Base-by-base conservation (phyloP, 2,113 vertebrate genomes). In the Ailuropoda melanoleuca region DNA sequence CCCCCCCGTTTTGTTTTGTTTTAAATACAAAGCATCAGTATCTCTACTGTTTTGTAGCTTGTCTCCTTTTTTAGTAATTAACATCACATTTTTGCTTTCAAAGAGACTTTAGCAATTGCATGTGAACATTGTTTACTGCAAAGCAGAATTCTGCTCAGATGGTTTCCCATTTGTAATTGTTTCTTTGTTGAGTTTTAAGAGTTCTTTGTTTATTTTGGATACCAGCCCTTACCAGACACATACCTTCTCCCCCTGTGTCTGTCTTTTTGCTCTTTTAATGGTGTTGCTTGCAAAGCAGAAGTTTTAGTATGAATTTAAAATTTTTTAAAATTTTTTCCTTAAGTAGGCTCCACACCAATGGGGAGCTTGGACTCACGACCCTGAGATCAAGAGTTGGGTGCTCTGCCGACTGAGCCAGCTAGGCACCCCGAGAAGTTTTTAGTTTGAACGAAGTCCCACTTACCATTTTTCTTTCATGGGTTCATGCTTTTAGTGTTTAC, bases 201-300 rank as follows among this genome's bases (percentile, higher is more conserved):
- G 34, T 95, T 91, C 80, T 94, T 93, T 88, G 39, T 89, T 15
- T 87, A 55, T 95, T 95, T 97, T 85, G 92, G 77, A 91, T 88
- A 91, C 15, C 95, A 55, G 56, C 95, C 83, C 55, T 93, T 92
- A 83, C 92, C 78, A 94, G 58, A 48, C 70, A 86, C 64, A 70
- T 92, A 86, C 18, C 87, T 83, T 58, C 34, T 92, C 29, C 37
- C 24, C 11, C 29, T 93, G 2, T 85, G 29, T 29, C 39, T 80
- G 48, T 95, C 37, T 92, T 95, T 87, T 66, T 26, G 58, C 95
- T 78, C 53, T 87, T 68, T 68, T 72, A 95, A 50, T 31, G 43
- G 53, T 86, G 23, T 53, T 50, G 78, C 93, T 77, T 92, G 26
- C 23, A 80, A 78, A 56, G 34, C 23, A 75, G 31, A 74, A n/a